A percentile compares a stretch with the other conserved stretches of the same genome.
Conservation (phyloP, 2,797 vertebrate species). For the Todus mexicanus region DNA sequence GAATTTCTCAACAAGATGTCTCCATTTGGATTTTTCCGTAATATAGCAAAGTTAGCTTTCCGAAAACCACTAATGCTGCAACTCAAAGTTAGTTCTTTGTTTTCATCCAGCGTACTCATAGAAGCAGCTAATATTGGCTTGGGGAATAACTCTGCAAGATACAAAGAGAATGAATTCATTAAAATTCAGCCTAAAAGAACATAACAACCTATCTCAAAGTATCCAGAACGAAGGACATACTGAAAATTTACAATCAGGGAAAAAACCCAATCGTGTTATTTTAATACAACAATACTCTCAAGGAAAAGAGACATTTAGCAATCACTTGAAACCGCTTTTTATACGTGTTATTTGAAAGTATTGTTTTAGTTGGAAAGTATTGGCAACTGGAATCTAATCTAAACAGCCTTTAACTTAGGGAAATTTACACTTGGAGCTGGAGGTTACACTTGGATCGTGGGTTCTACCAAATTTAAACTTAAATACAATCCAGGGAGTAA, state of each 20-base stretch:
- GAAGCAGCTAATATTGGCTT: conserved; percentile 59
- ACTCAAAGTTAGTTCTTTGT: conserved; percentile 15
- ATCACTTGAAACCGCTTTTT: background rate
- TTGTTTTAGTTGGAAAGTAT: background rate
- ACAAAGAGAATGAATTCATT: background rate
- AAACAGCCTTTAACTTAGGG: background rate
- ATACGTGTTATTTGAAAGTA: background rate
- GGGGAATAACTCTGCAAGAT: conserved; percentile 76
- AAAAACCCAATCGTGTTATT: background rate
- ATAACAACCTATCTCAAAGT: background rate
- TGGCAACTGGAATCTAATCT: background rate
- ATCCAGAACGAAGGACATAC: background rate
- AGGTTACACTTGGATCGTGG: background rate
- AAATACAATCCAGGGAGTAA: background rate
- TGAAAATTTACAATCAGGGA: background rate
- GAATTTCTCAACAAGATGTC: background rate
- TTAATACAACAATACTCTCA: background rate
- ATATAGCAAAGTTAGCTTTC: conserved; percentile 56
- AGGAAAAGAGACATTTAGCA: background rate
- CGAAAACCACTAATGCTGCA: conserved; percentile 46
- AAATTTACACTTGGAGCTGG: background rate
- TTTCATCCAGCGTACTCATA: conserved; percentile 60
- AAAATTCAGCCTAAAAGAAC: background rate
- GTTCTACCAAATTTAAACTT: background rate
- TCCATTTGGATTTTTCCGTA: background rate